Percentiles rank a stretch among this genome's conserved stretches.
Conservation (phyloP, 2,888 invertebrate species). For the Spodoptera littoralis region DNA sequence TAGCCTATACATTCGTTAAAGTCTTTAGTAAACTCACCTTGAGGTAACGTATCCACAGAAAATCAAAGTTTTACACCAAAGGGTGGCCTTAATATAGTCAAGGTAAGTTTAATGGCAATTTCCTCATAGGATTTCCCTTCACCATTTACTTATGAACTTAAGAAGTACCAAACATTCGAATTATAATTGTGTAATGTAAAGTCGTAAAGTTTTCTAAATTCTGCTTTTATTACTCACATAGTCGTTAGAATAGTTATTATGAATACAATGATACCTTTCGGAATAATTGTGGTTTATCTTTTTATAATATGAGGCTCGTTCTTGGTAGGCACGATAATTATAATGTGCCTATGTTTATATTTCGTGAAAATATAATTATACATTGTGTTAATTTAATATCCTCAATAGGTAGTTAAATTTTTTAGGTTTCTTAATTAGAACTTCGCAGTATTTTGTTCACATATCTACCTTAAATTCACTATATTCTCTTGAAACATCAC, state of each 20-base stretch:
- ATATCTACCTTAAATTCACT: too few species aligned
- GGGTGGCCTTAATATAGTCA: constrained; percentile 40
- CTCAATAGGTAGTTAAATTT: too few species aligned
- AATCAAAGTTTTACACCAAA: constrained; percentile 32
- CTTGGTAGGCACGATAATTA: too few species aligned
- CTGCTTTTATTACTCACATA: constrained; percentile 29
- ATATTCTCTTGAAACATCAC: too few species aligned
- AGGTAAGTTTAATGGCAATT: constrained; percentile 40
- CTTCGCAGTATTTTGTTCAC: too few species aligned
- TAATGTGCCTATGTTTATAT: too few species aligned
- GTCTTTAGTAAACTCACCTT: constrained; percentile 16
- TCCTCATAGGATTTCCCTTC: constrained; percentile 50
- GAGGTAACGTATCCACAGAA: constrained; percentile 32
- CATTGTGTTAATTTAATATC: too few species aligned
- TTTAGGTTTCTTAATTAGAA: too few species aligned
- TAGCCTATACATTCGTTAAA: constrained; percentile 16
- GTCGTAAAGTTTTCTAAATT: constrained; percentile 25
- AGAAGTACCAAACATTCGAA: constrained; percentile 15
- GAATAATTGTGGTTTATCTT: not conserved
- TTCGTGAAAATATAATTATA: too few species aligned
- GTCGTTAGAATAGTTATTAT: constrained; percentile 19
- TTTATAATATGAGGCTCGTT: too few species aligned
- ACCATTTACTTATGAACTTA: constrained; percentile 6
- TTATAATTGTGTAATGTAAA: constrained; percentile 30
- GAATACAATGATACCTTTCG: too few species aligned